Evolutionary conservation across 1,140 invertebrate genomes (phyloP).

Genomic region (Oppia nitens): DNA sequence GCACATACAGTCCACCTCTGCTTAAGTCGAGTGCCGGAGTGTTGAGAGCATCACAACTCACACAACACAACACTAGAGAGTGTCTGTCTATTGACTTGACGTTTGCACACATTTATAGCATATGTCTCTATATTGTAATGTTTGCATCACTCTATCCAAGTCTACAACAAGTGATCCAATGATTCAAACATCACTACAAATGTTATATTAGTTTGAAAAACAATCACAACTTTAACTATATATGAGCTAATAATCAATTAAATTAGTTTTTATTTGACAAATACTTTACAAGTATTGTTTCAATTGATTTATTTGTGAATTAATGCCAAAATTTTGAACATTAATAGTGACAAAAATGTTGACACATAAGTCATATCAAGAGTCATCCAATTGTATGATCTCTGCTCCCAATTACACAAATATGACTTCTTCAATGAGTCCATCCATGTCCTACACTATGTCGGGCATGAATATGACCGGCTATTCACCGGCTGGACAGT

Average conservation of each 20-base stretch:
- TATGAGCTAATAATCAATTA: too few species aligned
- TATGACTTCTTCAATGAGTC: constrained; percentile 11
- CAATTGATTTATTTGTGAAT: too few species aligned
- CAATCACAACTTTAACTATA: too few species aligned
- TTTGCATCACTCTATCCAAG: not conserved
- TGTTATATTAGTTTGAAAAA: too few species aligned
- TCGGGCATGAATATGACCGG: constrained; percentile 9
- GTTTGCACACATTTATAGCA: not conserved
- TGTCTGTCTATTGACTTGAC: not conserved
- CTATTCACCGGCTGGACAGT: not conserved
- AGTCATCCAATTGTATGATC: constrained; percentile 8
- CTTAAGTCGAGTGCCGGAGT: too few species aligned
- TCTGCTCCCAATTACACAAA: constrained; percentile 5
- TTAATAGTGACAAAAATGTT: not conserved
- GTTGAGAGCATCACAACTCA: not conserved
- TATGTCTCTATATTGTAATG: not conserved
- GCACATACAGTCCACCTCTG: not conserved
- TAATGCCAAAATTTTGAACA: not conserved
- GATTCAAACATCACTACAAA: not conserved
- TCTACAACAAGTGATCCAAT: not conserved
- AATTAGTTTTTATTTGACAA: not conserved
- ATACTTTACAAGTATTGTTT: too few species aligned
- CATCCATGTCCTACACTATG: constrained; percentile 8
- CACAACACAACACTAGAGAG: not conserved
- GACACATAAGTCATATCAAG: constrained; percentile 9